Evolutionary conservation across 2,797 vertebrate species (phyloP), one percentile per base, ranked within the genome.

Genomic region (Borostomias antarcticus): DNA sequence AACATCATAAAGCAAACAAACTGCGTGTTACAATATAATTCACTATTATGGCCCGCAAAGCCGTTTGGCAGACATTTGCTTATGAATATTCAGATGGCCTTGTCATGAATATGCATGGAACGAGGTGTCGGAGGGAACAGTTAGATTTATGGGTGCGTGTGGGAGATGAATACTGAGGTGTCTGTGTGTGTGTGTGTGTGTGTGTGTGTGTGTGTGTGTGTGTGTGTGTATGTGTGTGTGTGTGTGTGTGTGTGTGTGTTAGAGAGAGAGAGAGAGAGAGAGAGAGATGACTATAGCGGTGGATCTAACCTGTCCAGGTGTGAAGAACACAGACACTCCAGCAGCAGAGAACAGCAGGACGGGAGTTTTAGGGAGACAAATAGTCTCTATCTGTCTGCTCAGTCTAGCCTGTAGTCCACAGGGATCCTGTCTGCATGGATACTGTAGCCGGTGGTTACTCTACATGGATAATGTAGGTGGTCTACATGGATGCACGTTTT

Each of bases 51-150:
- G 79, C 62, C n/a, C 74, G 66, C 68, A 37, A 74, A 76, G 77
- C 70, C 77, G 83, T 85, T 88, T 86, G 85, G 85, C 82, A 86
- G 87, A 88, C 89, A 82, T 86, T 84, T 89, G 76, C 84, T 91
- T 89, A 91, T 92, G 89, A 91, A 92, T 92, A 91, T 87, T 86
- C 86, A 91, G 76, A 32, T 15, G 0, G 61, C n/a, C 11, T 52
- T 8, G 28, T 78, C 85, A 92, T 92, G 89, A 92, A 92, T 92
- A 92, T 92, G 85, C 88, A 92, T 91, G 58, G 82, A 71, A 32
- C 73, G n/a, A 43, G 72, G 74, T 21, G 63, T 69, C 78, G 76
- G 73, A 54, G 74, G 59, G 79, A 81, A 73, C 73, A 60, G 75
- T 68, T 77, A 85, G 89, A 90, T 91, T 90, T 91, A 91, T 86